Percentiles rank a stretch among this genome's conserved stretches.
Conservation (phyloP, 1,140 invertebrate genomes). For the Drosophila punjabiensis region DNA sequence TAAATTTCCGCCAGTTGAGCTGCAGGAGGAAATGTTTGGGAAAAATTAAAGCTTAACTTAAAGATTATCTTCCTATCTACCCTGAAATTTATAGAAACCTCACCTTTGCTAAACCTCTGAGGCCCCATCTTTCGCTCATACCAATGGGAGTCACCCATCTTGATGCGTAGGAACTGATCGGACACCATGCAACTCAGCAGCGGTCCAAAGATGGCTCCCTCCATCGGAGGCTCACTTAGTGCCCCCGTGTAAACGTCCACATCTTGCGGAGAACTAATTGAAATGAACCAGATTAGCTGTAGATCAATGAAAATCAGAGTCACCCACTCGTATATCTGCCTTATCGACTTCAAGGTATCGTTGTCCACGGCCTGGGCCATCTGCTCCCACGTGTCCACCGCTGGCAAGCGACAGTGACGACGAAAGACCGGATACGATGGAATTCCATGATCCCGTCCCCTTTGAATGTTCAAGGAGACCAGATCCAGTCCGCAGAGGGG, state of each 20-base stretch:
- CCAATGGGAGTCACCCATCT: constrained; percentile 94
- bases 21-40: neutral
- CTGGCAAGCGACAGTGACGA: constrained; percentile 90
- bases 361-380: constrained; percentile 88
- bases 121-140: constrained; percentile 91
- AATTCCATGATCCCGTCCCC: constrained; percentile 95
- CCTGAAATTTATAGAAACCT: neutral
- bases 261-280: constrained; percentile 90
- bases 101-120: constrained; percentile 90
- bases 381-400: constrained; percentile 91
- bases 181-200: constrained; percentile 94
- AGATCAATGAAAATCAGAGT: neutral
- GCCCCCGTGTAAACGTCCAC: constrained; percentile 95
- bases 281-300: neutral
- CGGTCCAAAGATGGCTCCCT: constrained; percentile 91
- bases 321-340: constrained; percentile 88
- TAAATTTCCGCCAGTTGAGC: constrained; percentile 95
- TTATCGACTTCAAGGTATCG: constrained; percentile 88
- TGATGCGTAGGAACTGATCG: constrained; percentile 93
- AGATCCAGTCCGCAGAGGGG: constrained; percentile 91
- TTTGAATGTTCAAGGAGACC: constrained; percentile 94
- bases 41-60: neutral
- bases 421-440: constrained; percentile 92
- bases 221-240: constrained; percentile 90
- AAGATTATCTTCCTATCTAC: neutral